Percentiles rank a stretch among this genome's conserved stretches.
Evolutionary conservation across 2,888 invertebrate genomes (phyloP).

Genomic region (Ochropleura leucogaster): DNA sequence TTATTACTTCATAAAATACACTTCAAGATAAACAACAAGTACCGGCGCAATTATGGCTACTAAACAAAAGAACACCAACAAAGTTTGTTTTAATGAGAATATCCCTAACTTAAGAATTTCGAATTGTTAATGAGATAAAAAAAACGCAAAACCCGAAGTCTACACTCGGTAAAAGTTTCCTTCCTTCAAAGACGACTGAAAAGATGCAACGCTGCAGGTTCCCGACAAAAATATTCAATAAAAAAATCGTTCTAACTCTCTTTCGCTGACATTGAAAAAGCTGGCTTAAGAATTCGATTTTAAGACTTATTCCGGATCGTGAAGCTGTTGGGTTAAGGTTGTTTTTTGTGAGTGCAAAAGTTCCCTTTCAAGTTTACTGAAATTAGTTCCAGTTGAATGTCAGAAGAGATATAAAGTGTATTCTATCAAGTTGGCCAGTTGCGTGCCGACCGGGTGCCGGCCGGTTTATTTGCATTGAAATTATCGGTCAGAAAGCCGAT

Average conservation of each 20-base stretch:
- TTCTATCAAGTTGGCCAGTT: slow-evolving; percentile 69
- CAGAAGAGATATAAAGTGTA: slow-evolving; percentile 77
- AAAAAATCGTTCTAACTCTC: slow-evolving; percentile 52
- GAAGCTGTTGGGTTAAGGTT: slow-evolving; percentile 31
- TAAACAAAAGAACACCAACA: slow-evolving; percentile 41
- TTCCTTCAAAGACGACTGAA: slow-evolving; percentile 72
- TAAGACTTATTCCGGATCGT: slow-evolving; percentile 65
- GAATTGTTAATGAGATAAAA: slow-evolving; percentile 78
- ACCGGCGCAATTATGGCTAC: slow-evolving; percentile 33
- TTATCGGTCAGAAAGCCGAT: slow-evolving; percentile 63
- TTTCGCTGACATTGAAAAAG: slow-evolving; percentile 54
- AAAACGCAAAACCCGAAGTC: slow-evolving; percentile 56
- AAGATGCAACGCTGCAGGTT: slow-evolving; percentile 79
- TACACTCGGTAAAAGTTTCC: slow-evolving; percentile 74
- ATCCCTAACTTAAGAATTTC: slow-evolving; percentile 72
- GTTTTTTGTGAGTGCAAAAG: slow-evolving; percentile 66
- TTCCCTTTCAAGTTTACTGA: slow-evolving; percentile 79
- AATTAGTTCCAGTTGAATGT: slow-evolving; percentile 84
- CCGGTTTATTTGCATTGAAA: slow-evolving; percentile 64
- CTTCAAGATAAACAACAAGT: slow-evolving; percentile 30
- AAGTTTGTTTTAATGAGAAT: slow-evolving; percentile 69
- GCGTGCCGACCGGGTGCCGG: slow-evolving; percentile 48
- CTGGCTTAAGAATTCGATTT: slow-evolving; percentile 51
- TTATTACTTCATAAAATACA: slow-evolving; percentile 45
- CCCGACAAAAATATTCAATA: slow-evolving; percentile 45